phyloP scores from a whole-genome alignment of 92 coral and sea anemone genomes.

The Phymanthus crucifer region DNA sequence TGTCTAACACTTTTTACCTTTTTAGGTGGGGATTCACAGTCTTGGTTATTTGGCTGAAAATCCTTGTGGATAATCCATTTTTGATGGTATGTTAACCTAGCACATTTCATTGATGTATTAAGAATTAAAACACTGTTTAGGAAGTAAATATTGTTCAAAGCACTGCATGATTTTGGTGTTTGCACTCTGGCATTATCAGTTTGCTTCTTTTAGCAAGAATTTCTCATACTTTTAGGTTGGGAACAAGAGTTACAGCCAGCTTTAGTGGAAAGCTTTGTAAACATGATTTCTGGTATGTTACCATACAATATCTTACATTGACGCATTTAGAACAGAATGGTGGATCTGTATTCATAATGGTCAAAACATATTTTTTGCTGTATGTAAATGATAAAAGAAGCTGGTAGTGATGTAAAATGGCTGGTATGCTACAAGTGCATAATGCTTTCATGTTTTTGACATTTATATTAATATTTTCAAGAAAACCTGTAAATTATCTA shows the following conservation, averaged over 20 bases:
- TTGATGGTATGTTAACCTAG: too few relatives aligned
- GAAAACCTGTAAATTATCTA: too few relatives aligned
- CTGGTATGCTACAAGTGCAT: too few relatives aligned
- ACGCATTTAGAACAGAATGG: constrained; percentile 4
- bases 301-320: constrained; percentile 1
- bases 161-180: constrained; percentile 3
- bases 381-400: too few relatives aligned
- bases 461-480: too few relatives aligned
- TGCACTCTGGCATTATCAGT: background rate
- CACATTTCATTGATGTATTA: too few relatives aligned
- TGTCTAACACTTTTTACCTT: background rate
- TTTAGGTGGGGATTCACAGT: constrained; percentile 3
- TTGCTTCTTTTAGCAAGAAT: too few relatives aligned
- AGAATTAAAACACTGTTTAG: constrained; percentile 1
- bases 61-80: constrained; percentile 3
- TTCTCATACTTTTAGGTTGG: too few relatives aligned
- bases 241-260: background rate
- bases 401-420: too few relatives aligned
- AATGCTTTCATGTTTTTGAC: too few relatives aligned
- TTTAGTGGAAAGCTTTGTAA: constrained; percentile 1
- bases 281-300: constrained; percentile 4
- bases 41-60: constrained; percentile 7
- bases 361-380: too few relatives aligned
- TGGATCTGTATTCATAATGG: too few relatives aligned
- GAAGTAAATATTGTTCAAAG: background rate